Base-by-base conservation (phyloP, 1,140 invertebrate genomes). In the Monochamus saltuarius region DNA sequence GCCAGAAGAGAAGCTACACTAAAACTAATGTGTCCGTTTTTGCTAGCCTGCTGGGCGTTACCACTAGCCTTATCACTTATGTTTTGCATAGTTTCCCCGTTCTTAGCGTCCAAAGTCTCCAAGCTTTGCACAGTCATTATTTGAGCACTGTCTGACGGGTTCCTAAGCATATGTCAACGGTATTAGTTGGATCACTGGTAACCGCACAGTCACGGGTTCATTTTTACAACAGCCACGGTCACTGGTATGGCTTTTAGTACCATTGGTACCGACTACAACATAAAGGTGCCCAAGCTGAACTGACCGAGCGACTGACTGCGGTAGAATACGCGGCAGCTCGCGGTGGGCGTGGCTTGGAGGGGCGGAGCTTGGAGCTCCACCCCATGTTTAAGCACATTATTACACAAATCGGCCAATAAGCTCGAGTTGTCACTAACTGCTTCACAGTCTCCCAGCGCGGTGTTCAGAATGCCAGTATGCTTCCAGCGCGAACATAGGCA, bases 1-100 rank as follows among this genome's bases (percentile, higher is more conserved):
- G 85, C 86, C 61, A 87, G 70, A 19, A 87, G 77, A 0, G 85
- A 86, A 0, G 85, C 86, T 9, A 87, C 86, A 75, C 86, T 87
- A 74, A 87, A 87, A 74, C 84, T 87, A 65, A 87, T 83, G 59
- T 76, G 76, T 66, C 73, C 72, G 59, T 74, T 75, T 61, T 76
- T 81, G 69, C 63, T 77, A 67, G 58, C 62, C 40, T 68, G 17
- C 63, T 70, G 64, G 60, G 64, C 40, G 40, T 59, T 56, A 19
- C 70, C 64, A 13, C 50, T 4, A 73, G 74, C 62, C 81, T 83
- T 64, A 80, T 71, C 70, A 81, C 45, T 82, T 34, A 69, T 57
- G 56, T 82, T 83, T 35, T 83, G 78, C 50, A 70, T 75, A 56
- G 72, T 73, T 64, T 74, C 72, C 40, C 66, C 67, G 58, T 68